Conservation (phyloP, 2,797 vertebrate species). For the Tapera naevia region DNA sequence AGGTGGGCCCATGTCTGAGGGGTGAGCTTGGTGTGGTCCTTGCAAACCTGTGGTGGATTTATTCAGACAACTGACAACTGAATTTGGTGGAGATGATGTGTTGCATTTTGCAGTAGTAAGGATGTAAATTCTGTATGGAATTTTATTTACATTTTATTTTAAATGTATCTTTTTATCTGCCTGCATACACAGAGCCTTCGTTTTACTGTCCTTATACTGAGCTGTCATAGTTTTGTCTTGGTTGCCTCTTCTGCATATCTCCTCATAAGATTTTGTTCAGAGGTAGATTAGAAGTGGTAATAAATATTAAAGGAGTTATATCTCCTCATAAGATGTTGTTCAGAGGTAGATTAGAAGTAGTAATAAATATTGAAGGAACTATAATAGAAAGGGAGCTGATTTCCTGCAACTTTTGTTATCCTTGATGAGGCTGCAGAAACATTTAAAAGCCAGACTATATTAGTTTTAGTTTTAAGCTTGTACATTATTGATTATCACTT, state of each 20-base stretch:
- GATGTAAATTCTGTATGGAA: neutral
- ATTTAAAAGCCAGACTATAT: neutral
- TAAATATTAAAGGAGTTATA: neutral
- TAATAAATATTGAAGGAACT: neutral
- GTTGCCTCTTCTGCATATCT: neutral
- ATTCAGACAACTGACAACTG: conserved; percentile 74
- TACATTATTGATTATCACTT: neutral
- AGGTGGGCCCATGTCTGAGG: fast-evolving
- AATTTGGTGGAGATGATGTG: conserved; percentile 72
- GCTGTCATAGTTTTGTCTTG: neutral
- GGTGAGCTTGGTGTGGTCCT: conserved; percentile 78
- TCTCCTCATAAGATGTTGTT: neutral
- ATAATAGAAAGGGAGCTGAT: neutral
- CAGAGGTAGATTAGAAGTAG: neutral
- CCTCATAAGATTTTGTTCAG: neutral
- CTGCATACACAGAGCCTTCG: neutral
- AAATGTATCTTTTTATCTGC: neutral
- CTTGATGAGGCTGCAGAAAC: neutral
- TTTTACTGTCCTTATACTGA: neutral
- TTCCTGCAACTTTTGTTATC: neutral
- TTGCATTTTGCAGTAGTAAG: conserved; percentile 79
- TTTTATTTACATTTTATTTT: neutral
- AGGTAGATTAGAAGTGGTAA: neutral
- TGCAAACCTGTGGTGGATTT: conserved; percentile 77
- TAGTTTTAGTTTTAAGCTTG: neutral